Percentiles rank a stretch among this genome's conserved stretches.
Evolutionary conservation across 2,888 invertebrate species (phyloP).

Genomic region (Caenorhabditis uteleia): DNA sequence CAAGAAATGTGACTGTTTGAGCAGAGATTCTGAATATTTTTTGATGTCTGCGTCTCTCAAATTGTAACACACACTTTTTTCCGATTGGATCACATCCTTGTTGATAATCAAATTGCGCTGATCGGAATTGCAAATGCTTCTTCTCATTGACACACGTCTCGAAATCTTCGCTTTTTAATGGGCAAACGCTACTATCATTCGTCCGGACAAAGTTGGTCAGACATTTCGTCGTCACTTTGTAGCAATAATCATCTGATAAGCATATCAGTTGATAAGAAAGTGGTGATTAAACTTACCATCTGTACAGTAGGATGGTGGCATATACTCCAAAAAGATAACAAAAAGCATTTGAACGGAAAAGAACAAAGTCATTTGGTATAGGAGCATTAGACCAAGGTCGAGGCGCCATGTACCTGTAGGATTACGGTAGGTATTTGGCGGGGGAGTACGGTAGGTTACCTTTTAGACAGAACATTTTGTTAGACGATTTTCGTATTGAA

Average conservation of each 20-base stretch:
- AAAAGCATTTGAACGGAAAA: constrained; percentile 33
- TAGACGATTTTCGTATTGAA: no score
- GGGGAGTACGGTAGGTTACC: no score
- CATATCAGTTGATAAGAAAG: background rate
- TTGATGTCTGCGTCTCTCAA: no score
- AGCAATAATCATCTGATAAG: constrained; percentile 25
- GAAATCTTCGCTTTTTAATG: no score
- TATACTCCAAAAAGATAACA: constrained; percentile 35
- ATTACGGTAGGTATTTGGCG: no score
- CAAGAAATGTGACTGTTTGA: constrained; percentile 24
- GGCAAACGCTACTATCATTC: no score
- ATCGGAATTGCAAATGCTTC: constrained; percentile 17
- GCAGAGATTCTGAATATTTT: constrained; percentile 15
- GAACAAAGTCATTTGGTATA: constrained; percentile 30
- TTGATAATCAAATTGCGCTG: constrained; percentile 34
- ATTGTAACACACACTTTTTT: constrained; percentile 8
- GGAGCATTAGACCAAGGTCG: constrained; percentile 26
- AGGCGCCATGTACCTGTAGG: constrained; percentile 35
- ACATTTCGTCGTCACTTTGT: constrained; percentile 25
- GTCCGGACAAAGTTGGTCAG: constrained; percentile 24
- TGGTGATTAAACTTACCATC: constrained; percentile 13
- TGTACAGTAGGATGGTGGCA: constrained; percentile 27
- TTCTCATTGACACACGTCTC: constrained; percentile 21
- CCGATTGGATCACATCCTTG: constrained; percentile 25
- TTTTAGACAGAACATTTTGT: no score